These are phyloP conservation scores for Poeciliopsis paucimaculata DNA, from an alignment of 2,797 vertebrate species.

Conservation along the genomic window DNA sequence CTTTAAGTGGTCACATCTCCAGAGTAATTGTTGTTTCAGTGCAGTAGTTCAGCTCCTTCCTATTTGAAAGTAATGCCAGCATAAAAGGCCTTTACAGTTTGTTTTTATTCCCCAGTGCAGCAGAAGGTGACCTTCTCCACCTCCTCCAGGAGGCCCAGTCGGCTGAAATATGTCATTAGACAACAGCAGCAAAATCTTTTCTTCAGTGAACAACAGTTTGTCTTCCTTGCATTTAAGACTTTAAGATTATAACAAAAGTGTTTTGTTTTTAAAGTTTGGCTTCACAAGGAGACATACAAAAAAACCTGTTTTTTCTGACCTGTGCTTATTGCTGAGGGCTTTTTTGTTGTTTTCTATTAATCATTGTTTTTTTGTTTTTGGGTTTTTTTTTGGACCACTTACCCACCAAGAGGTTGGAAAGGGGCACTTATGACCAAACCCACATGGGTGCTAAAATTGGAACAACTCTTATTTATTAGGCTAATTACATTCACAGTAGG, in stretches of 20 bases:
- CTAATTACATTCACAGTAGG: constrained; percentile 3
- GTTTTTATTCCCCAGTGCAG: not conserved
- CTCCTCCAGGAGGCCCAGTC: not conserved
- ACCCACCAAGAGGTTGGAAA: not conserved
- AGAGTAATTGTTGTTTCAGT: not conserved
- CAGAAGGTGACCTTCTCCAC: not conserved
- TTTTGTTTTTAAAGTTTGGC: not conserved
- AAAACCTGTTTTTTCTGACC: not conserved
- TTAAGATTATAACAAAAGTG: not conserved
- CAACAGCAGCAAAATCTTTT: not conserved
- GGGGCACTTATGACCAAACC: not conserved
- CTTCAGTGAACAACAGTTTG: not conserved
- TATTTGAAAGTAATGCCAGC: not conserved
- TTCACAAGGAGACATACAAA: not conserved
- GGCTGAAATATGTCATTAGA: not conserved
- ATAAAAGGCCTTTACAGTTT: constrained; percentile 2
- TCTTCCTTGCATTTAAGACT: not conserved
- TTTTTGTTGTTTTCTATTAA: not conserved
- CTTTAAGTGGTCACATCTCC: not conserved
- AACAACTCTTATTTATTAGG: not conserved
- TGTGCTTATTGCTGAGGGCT: not conserved
- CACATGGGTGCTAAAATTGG: not conserved
- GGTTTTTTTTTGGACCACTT: not conserved
- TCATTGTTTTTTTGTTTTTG: not conserved
- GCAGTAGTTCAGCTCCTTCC: not conserved